phyloP scores from a whole-genome alignment of 1,140 invertebrate genomes.

The Asobara japonica region DNA sequence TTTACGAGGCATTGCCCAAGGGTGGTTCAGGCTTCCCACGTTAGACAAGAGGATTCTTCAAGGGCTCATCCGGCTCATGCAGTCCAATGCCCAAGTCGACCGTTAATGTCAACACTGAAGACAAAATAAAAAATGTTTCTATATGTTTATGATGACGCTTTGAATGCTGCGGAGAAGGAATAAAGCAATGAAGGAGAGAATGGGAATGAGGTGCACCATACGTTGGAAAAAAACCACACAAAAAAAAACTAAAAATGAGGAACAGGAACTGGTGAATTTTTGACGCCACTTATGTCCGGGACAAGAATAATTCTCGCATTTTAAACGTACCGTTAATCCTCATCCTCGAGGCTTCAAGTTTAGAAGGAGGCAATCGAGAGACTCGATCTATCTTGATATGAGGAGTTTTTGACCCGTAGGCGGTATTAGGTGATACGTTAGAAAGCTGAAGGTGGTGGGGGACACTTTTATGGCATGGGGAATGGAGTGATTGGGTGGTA shows the following conservation, averaged over 20 bases:
- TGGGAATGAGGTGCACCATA: not conserved
- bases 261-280: constrained; percentile 16
- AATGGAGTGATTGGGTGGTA: not conserved
- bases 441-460: constrained; percentile 6
- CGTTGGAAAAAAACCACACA: not conserved
- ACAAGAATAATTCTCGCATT: constrained; percentile 1
- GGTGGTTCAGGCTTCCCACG: constrained; percentile 11
- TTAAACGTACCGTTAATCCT: constrained; percentile 16
- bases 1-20: constrained; percentile 19
- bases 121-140: not conserved
- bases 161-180: not conserved
- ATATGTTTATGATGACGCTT: constrained; percentile 11
- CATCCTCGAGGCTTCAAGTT: not conserved
- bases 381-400: constrained; percentile 19
- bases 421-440: constrained; percentile 17
- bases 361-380: not conserved
- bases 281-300: constrained; percentile 2
- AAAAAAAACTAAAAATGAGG: not conserved
- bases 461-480: not conserved
- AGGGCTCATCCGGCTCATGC: constrained; percentile 1
- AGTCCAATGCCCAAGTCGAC: not conserved
- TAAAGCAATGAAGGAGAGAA: not conserved
- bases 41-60: not conserved
- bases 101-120: constrained; percentile 10
- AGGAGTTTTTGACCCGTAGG: not conserved